phyloP scores from a whole-genome alignment of 2,888 invertebrate species.

The Mechanitis messenoides region DNA sequence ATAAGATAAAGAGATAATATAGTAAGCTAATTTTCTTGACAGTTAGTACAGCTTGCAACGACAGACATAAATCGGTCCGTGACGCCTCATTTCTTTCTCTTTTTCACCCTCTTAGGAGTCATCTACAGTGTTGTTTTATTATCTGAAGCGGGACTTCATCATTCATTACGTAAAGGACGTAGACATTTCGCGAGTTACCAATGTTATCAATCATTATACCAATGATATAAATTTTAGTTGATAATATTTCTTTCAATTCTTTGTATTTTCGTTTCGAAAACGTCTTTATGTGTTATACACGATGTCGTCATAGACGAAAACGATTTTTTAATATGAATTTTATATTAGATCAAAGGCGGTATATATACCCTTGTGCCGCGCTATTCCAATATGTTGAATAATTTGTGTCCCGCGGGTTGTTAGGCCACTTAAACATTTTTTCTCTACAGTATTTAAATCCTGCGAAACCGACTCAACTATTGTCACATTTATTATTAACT shows the following conservation, averaged over 20 bases:
- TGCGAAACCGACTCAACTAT: too few species aligned
- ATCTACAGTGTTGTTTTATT: conserved; percentile 52
- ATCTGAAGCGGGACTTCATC: conserved; percentile 41
- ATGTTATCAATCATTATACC: conserved; percentile 50
- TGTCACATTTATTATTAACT: too few species aligned
- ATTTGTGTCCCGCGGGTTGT: too few species aligned
- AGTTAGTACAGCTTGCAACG: conserved; percentile 25
- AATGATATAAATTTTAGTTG: conserved; percentile 43
- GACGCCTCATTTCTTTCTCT: conserved; percentile 34
- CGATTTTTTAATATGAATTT: too few species aligned
- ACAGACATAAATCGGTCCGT: conserved; percentile 41
- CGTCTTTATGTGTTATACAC: too few species aligned
- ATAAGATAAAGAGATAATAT: conserved; percentile 17
- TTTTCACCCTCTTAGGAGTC: conserved; percentile 44
- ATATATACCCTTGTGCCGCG: too few species aligned
- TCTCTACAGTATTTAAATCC: too few species aligned
- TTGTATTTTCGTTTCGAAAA: background rate
- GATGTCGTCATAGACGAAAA: too few species aligned
- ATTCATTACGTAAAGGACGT: conserved; percentile 51
- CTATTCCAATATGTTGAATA: too few species aligned
- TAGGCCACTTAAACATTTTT: too few species aligned
- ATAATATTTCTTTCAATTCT: background rate
- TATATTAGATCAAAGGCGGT: too few species aligned
- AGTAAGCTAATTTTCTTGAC: conserved; percentile 10
- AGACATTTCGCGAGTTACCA: conserved; percentile 44